Evolutionary conservation across 2,797 vertebrate genomes (phyloP).

Genomic region (Pipistrellus pygmaeus): DNA sequence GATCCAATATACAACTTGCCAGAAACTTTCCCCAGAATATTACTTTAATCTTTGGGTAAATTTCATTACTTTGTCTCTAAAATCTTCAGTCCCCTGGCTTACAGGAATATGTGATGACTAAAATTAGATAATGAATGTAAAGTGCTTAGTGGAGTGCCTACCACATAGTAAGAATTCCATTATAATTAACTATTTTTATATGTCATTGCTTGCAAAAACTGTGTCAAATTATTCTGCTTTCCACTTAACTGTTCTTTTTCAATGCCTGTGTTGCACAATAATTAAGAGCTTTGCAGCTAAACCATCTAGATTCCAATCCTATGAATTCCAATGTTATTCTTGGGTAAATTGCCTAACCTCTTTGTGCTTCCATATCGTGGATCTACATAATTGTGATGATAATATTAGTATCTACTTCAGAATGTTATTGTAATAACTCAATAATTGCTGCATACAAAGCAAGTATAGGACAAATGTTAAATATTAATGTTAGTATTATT

Average conservation of each 20-base stretch:
- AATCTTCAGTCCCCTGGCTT: neutral
- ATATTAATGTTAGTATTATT: neutral
- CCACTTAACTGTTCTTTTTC: neutral
- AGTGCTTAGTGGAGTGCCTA: neutral
- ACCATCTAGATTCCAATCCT: neutral
- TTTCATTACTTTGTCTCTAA: neutral
- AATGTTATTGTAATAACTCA: neutral
- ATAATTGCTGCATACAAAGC: neutral
- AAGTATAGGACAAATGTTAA: conserved; percentile 2
- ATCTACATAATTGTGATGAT: conserved; percentile 35
- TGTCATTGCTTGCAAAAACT: neutral
- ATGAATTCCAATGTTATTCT: neutral
- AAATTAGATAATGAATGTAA: neutral
- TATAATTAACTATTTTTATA: conserved; percentile 11
- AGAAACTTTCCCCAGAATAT: neutral
- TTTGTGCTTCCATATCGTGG: neutral
- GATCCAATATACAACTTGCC: neutral
- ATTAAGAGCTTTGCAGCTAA: neutral
- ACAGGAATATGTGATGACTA: neutral
- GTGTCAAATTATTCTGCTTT: neutral
- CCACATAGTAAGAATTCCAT: neutral
- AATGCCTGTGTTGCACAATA: neutral
- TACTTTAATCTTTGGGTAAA: neutral
- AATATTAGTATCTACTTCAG: neutral
- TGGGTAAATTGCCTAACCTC: neutral